Conservation (phyloP, 2,113 vertebrate species). For the Gadus macrocephalus region DNA sequence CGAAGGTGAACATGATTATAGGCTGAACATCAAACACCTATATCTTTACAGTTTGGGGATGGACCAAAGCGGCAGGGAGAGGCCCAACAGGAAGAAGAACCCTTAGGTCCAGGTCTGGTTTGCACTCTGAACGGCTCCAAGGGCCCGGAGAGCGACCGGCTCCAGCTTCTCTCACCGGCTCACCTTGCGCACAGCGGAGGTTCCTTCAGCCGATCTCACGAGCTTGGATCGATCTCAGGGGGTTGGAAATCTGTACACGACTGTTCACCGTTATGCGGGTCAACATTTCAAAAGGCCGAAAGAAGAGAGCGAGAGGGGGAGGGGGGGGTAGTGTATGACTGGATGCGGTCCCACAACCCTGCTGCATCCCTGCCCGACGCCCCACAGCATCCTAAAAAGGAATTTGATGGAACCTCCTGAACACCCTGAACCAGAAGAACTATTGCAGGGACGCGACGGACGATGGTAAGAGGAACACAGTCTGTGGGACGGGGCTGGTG, state of each 20-base stretch:
- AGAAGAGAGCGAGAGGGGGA: conserved; percentile 1
- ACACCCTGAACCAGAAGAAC: conserved; percentile 32
- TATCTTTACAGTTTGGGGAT: not conserved
- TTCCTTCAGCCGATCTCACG: conserved; percentile 2
- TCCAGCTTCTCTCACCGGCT: not conserved
- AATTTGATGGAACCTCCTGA: conserved; percentile 20
- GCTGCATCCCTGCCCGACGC: conserved; percentile 18
- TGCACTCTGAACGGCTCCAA: conserved; percentile 44
- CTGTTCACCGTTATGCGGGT: conserved; percentile 21
- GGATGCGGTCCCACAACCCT: conserved; percentile 16
- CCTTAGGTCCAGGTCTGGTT: conserved; percentile 33
- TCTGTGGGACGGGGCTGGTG: conserved; percentile 23
- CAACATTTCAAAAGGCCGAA: conserved; percentile 17
- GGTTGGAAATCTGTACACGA: not conserved
- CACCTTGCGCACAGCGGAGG: conserved; percentile 4
- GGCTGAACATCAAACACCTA: conserved; percentile 15
- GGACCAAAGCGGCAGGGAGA: not conserved
- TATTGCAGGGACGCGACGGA: conserved; percentile 34
- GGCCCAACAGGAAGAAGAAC: conserved; percentile 19
- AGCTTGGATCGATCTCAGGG: conserved; percentile 24
- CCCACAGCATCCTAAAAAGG: conserved; percentile 20
- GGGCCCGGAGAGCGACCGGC: conserved; percentile 23
- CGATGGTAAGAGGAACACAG: conserved; percentile 39
- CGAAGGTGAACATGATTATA: not conserved
- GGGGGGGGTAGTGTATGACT: not conserved